Percentiles rank a stretch among this genome's conserved stretches.
phyloP scores from a whole-genome alignment of 2,797 vertebrate genomes.

The Agapornis canus region DNA sequence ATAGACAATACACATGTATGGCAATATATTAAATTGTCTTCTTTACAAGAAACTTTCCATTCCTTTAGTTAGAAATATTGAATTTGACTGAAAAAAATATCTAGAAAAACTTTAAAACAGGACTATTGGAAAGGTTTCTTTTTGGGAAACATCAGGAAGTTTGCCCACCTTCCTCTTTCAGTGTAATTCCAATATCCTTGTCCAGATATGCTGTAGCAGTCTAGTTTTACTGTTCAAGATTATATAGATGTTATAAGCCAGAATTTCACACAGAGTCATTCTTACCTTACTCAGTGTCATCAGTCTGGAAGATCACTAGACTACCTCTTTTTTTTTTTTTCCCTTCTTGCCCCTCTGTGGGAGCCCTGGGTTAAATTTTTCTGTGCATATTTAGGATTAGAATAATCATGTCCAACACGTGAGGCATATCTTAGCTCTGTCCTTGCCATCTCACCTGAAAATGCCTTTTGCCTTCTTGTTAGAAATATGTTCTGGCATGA shows the following conservation, averaged over 20 bases:
- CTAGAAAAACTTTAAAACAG: background rate
- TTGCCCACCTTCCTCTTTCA: background rate
- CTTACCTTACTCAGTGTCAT: background rate
- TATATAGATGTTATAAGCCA: background rate
- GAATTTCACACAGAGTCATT: background rate
- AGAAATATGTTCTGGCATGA: background rate
- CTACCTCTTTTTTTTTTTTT: background rate
- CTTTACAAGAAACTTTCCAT: background rate
- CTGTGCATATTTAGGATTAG: background rate
- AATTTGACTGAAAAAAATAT: rapidly evolving
- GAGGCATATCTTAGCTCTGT: background rate
- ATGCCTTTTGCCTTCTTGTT: conserved; percentile 31
- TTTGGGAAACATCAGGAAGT: background rate
- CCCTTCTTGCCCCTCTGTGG: rapidly evolving
- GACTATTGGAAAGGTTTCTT: rapidly evolving
- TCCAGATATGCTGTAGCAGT: background rate
- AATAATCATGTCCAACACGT: background rate
- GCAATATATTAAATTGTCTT: background rate
- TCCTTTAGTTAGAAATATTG: background rate
- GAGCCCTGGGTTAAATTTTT: background rate
- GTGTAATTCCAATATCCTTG: background rate
- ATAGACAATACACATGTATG: background rate
- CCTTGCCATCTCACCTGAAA: background rate
- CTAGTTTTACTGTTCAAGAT: background rate
- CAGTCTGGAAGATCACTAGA: background rate